phyloP scores from a whole-genome alignment of 2,797 vertebrate genomes.

The Chelidonichthys spinosus region DNA sequence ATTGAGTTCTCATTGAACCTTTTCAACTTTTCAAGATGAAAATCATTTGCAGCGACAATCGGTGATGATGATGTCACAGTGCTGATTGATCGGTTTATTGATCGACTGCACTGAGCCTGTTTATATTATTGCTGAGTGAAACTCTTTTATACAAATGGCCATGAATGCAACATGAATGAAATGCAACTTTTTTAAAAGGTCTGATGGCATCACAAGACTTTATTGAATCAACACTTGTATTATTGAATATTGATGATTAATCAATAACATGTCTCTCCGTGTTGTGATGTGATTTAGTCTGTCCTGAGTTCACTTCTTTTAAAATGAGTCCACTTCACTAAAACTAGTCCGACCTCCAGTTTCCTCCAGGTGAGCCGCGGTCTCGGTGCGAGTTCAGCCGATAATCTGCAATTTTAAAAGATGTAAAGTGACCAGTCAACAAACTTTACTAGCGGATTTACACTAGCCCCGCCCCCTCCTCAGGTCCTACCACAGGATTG shows the following conservation, averaged over 20 bases:
- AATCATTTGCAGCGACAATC: slow-evolving; percentile 70
- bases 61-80: slow-evolving; percentile 39
- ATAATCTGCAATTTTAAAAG: background rate
- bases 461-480: background rate
- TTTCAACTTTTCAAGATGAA: slow-evolving; percentile 34
- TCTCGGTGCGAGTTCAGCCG: too few species aligned
- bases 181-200: background rate
- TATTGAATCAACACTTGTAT: background rate
- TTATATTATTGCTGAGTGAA: slow-evolving; percentile 30
- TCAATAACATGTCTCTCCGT: slow-evolving; percentile 5
- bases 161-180: slow-evolving; percentile 16
- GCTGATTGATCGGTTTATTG: slow-evolving; percentile 19
- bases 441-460: too few species aligned
- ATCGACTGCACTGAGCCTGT: slow-evolving; percentile 25
- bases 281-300: slow-evolving; percentile 2
- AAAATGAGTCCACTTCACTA: slow-evolving; percentile 7
- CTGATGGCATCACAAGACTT: background rate
- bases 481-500: background rate
- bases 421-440: background rate
- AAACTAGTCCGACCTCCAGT: slow-evolving; percentile 36
- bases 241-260: background rate
- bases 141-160: slow-evolving; percentile 32
- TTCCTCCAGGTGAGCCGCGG: background rate
- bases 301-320: background rate
- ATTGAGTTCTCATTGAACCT: background rate